These are phyloP conservation scores for Hydropotes inermis DNA, from an alignment of 2,113 vertebrate species.

Conservation along the genomic window DNA sequence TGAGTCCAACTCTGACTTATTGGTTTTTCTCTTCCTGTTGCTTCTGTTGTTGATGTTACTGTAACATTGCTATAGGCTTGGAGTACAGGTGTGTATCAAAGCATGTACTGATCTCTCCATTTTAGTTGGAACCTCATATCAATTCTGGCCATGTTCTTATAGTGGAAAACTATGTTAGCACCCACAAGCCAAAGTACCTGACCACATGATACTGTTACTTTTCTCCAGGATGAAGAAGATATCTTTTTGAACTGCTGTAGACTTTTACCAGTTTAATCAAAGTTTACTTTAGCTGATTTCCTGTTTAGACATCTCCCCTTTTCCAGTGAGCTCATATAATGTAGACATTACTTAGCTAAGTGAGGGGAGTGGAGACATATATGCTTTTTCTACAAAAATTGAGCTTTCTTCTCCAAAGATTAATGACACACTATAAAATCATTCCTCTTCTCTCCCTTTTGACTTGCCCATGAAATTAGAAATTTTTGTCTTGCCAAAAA, in stretches of 20 bases:
- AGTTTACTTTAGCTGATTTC: not conserved
- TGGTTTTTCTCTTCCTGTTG: not conserved
- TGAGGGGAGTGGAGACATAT: not conserved
- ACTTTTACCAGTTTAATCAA: not conserved
- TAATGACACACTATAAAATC: not conserved
- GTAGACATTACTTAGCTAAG: not conserved
- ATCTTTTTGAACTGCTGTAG: not conserved
- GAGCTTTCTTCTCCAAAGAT: not conserved
- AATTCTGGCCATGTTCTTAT: not conserved
- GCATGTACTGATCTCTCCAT: too few species aligned
- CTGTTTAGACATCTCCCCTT: not conserved
- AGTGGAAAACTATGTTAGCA: not conserved
- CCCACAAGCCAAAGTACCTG: not conserved
- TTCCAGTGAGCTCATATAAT: not conserved
- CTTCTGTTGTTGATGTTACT: not conserved
- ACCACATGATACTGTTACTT: not conserved
- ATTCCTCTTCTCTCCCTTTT: not conserved
- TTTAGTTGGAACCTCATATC: not conserved
- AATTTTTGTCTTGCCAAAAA: not conserved
- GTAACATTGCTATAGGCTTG: not conserved
- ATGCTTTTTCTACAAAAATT: not conserved
- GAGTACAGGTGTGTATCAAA: not conserved
- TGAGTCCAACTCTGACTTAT: not conserved
- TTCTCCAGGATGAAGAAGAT: not conserved
- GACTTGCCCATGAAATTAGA: not conserved